Evolutionary conservation across 2,113 vertebrate genomes (phyloP).

Genomic region (Myiagra hebetior): DNA sequence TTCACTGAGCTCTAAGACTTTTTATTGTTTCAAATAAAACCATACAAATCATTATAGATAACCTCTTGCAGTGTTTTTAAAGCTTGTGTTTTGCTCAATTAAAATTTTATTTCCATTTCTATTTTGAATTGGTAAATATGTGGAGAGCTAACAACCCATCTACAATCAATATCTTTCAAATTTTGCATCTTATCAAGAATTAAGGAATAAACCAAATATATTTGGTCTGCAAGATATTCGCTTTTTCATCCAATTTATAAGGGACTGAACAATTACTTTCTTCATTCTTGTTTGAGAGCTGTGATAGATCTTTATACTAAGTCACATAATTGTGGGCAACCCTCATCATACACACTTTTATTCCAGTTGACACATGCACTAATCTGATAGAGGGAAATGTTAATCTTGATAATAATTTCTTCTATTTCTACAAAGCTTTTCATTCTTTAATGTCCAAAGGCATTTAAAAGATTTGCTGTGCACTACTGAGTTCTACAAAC

Average conservation of each 20-base stretch:
- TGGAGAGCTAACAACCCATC: background rate
- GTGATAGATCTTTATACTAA: background rate
- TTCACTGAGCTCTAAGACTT: background rate
- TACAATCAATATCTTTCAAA: background rate
- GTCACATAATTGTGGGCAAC: background rate
- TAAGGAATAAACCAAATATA: background rate
- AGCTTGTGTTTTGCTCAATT: background rate
- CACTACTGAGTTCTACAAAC: background rate
- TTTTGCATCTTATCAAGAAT: background rate
- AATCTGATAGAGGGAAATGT: background rate
- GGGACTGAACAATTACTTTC: background rate
- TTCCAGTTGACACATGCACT: slow-evolving; percentile 10
- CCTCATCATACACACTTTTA: background rate
- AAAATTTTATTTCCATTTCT: background rate
- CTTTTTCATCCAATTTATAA: background rate
- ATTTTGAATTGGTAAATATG: background rate
- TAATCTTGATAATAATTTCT: slow-evolving; percentile 24
- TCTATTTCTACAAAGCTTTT: background rate
- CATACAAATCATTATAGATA: background rate
- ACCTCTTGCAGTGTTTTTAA: background rate
- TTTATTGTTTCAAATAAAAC: background rate
- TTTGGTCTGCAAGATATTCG: background rate
- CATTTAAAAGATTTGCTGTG: background rate
- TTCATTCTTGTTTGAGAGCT: background rate
- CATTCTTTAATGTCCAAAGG: background rate